Conservation (phyloP, 1,140 invertebrate species). For the Temnothorax nylanderi region DNA sequence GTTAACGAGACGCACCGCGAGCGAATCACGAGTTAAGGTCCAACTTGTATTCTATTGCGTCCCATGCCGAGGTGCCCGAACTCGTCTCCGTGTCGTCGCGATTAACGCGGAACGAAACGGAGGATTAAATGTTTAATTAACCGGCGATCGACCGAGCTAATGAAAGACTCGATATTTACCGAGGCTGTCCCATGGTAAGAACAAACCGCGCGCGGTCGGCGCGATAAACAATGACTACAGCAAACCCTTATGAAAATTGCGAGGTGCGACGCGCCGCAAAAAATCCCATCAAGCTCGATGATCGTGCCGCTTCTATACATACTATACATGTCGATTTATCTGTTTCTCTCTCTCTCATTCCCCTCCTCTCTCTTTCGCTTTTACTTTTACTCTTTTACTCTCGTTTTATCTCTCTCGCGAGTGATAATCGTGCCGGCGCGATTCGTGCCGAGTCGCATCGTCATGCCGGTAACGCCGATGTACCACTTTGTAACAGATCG, state of each 20-base stretch:
- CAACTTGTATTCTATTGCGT: background rate
- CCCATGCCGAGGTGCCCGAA: background rate
- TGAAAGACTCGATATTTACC: slow-evolving; percentile 34
- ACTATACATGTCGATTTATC: slow-evolving; percentile 51
- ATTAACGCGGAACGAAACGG: slow-evolving; percentile 40
- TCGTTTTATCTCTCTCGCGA: slow-evolving; percentile 35
- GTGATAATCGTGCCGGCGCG: slow-evolving; percentile 66
- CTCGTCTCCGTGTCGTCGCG: background rate
- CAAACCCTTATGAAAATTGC: slow-evolving; percentile 66
- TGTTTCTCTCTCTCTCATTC: background rate
- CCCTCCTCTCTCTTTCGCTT: background rate
- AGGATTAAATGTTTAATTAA: slow-evolving; percentile 51
- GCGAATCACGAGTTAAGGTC: background rate
- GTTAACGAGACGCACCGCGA: background rate
- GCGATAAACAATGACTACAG: slow-evolving; percentile 67
- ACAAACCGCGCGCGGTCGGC: slow-evolving; percentile 38
- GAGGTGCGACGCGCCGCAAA: slow-evolving; percentile 49
- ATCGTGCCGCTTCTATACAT: slow-evolving; percentile 61
- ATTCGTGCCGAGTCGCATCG: slow-evolving; percentile 69
- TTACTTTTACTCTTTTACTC: background rate
- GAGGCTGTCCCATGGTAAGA: slow-evolving; percentile 27
- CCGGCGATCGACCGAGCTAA: slow-evolving; percentile 1
- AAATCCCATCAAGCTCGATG: slow-evolving; percentile 69
- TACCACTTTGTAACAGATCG: slow-evolving; percentile 64
- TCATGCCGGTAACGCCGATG: slow-evolving; percentile 67